Percentiles rank a stretch among this genome's conserved stretches.
Evolutionary conservation across 2,888 invertebrate genomes (phyloP).

Genomic region (Hydriomena furcata): DNA sequence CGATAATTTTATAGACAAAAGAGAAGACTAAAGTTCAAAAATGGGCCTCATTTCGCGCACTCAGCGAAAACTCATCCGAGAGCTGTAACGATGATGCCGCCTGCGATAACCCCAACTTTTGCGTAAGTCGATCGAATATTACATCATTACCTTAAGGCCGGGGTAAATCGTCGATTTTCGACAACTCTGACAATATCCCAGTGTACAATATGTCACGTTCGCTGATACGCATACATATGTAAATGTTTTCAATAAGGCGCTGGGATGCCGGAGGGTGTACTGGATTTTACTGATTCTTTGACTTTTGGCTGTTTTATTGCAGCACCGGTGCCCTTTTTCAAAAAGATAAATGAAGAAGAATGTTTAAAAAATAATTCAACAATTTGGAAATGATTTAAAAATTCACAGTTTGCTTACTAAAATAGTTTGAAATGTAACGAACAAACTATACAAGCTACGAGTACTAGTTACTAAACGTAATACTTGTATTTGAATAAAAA

Average conservation of each 20-base stretch:
- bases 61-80: slow-evolving; percentile 37
- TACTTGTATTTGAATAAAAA: slow-evolving; percentile 9
- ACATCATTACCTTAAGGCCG: slow-evolving; percentile 62
- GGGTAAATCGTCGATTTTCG: slow-evolving; percentile 61
- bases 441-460: too few species aligned
- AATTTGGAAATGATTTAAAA: too few species aligned
- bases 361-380: background rate
- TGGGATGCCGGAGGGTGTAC: slow-evolving; percentile 45
- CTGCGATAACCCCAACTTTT: slow-evolving; percentile 48
- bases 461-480: background rate
- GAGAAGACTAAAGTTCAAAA: slow-evolving; percentile 10
- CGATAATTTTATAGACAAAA: background rate
- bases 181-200: slow-evolving; percentile 59
- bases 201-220: slow-evolving; percentile 56
- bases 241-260: slow-evolving; percentile 74
- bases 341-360: background rate
- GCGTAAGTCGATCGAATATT: slow-evolving; percentile 59
- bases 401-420: background rate
- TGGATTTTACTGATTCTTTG: slow-evolving; percentile 41
- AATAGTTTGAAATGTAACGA: background rate
- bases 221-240: slow-evolving; percentile 68
- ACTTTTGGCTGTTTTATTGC: slow-evolving; percentile 20
- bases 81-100: slow-evolving; percentile 47
- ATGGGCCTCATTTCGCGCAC: slow-evolving; percentile 12
- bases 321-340: background rate